Evolutionary conservation across 2,797 vertebrate species (phyloP), one percentile per base, ranked within the genome.

Genomic region (Lithobates pipiens): DNA sequence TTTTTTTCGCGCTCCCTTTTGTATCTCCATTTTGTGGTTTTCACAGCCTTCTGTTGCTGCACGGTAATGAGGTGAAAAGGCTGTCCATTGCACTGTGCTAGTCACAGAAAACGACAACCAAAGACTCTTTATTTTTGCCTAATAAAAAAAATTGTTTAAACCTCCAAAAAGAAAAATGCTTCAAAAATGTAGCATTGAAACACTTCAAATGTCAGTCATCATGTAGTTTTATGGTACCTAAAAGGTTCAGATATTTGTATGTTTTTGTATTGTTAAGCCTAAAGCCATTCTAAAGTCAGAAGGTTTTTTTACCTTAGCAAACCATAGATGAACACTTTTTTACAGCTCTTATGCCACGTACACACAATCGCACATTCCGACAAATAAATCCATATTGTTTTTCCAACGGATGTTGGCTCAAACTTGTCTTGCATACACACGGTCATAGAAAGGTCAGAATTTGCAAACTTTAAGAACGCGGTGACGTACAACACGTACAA

Each of bases 61-160:
- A 83, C 70, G 65, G 57, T 75, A 42, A 82, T 82, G n/a, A 82
- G 71, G 36, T 65, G 80, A 82, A 54, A 27, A 74, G 32, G 68
- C 69, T 81, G 46, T 29, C 54, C 46, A 57, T 11, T 46, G 36
- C 46, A 25, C 70, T 73, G 32, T 65, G n/a, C 25, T 36, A 67
- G 10, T 74, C 34, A 67, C 57, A 82, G 9, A 75, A 36, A 74
- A 82, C n/a, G n/a, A 75, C 63, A 65, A 82, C 63, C 34, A 82
- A 65, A 74, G 25, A 21, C 67, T 29, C 10, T 29, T 69, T 15
- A 29, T 69, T 29, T 18, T 69, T 29, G 5, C 15, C 50, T 32
- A 68, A 29, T 68, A 68, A 68, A 67, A 3, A 67, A n/a, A 11
- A 67, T 16, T 32, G 16, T 32, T 3, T 32, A 5, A 69, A 69